Percentiles rank a stretch among this genome's conserved stretches.
phyloP scores from a whole-genome alignment of 2,888 invertebrate genomes.

The Noctua janthe region DNA sequence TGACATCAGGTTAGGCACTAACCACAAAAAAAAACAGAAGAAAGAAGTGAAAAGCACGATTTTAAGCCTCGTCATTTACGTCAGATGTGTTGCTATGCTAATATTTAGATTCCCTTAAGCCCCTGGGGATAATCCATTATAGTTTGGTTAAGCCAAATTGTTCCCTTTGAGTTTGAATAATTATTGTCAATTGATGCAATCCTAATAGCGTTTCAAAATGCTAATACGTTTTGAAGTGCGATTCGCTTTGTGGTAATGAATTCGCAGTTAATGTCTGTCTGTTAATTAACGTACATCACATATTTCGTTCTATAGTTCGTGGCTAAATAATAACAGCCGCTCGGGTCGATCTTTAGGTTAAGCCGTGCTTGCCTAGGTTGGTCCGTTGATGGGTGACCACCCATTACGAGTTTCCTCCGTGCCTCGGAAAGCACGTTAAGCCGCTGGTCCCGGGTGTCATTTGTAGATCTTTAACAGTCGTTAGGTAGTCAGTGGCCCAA shows the following conservation, averaged over 20 bases:
- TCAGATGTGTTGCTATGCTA: not conserved
- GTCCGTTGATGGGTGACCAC: too few species aligned
- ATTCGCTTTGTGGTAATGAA: slow-evolving; percentile 55
- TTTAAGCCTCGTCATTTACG: not conserved
- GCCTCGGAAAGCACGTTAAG: too few species aligned
- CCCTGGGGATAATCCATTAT: slow-evolving; percentile 28
- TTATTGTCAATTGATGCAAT: slow-evolving; percentile 56
- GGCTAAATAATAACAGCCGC: too few species aligned
- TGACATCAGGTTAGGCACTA: too few species aligned
- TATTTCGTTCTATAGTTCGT: not conserved
- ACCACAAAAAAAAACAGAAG: too few species aligned
- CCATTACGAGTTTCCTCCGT: too few species aligned
- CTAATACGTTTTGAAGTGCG: slow-evolving; percentile 55
- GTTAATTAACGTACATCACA: slow-evolving; percentile 35
- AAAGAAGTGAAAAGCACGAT: not conserved
- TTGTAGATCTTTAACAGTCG: too few species aligned
- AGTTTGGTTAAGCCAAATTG: slow-evolving; percentile 57
- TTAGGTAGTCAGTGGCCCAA: too few species aligned
- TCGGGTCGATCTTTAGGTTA: too few species aligned
- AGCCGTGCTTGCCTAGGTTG: too few species aligned
- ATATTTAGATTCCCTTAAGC: slow-evolving; percentile 30
- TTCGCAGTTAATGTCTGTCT: slow-evolving; percentile 38
- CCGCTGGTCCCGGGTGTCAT: too few species aligned
- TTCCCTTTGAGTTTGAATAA: slow-evolving; percentile 64
- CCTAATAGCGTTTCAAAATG: slow-evolving; percentile 58